Conservation (phyloP, 2,113 vertebrate genomes). For the Nerophis lumbriciformis region DNA sequence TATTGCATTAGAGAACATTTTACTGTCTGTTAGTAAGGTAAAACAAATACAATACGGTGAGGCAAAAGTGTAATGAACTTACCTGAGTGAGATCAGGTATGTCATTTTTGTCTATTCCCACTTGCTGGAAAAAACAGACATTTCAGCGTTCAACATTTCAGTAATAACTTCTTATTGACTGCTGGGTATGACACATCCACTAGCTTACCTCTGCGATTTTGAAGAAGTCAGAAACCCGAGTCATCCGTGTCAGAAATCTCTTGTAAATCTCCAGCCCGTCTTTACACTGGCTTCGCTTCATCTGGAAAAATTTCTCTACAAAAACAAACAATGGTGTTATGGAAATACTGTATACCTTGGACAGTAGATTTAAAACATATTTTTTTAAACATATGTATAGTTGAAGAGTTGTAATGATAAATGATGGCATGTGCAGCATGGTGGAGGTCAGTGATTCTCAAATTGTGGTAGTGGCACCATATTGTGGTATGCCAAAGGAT, state of each 20-base stretch:
- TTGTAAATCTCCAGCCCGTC: constrained; percentile 99
- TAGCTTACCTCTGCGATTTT: constrained; percentile 90
- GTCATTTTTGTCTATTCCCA: constrained; percentile 98
- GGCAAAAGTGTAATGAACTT: constrained; percentile 36
- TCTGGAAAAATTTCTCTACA: constrained; percentile 98
- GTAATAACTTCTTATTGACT: neutral
- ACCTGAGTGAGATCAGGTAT: constrained; percentile 98
- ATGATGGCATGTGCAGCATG: no score
- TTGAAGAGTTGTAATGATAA: no score
- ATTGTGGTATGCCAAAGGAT: no score
- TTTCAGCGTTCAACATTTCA: constrained; percentile 9
- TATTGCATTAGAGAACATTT: constrained; percentile 14
- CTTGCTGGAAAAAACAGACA: constrained; percentile 79
- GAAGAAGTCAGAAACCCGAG: constrained; percentile 95
- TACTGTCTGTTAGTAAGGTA: constrained; percentile 51
- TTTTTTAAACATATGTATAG: no score
- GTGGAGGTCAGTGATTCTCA: no score
- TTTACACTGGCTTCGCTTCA: constrained; percentile 99
- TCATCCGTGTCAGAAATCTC: constrained; percentile 96
- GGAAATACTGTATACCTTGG: neutral
- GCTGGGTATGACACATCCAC: neutral
- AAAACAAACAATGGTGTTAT: constrained; percentile 1
- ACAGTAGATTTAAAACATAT: no score
- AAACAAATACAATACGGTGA: neutral
- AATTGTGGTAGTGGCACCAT: no score